Conservation (phyloP, 2,888 invertebrate species). For the Rhagophthalmus giganteus region DNA sequence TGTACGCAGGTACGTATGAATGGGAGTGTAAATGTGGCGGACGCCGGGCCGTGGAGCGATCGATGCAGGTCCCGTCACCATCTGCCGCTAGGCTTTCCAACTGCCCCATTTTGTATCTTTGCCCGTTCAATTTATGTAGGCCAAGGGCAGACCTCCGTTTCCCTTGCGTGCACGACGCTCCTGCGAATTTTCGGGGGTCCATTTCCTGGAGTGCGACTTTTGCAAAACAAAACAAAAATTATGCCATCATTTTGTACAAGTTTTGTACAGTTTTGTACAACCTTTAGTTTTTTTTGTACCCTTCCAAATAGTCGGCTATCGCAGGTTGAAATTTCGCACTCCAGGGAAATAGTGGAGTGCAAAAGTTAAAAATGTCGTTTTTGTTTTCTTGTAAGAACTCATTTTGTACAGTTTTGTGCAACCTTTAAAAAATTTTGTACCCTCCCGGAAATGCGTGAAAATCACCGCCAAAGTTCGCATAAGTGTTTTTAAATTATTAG, state of each 20-base stretch:
- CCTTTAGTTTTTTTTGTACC: too few species aligned
- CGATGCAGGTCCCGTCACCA: conserved; percentile 36
- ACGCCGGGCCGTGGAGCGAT: conserved; percentile 30
- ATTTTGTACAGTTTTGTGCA: too few species aligned
- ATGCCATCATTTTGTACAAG: not conserved
- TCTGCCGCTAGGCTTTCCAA: conserved; percentile 35
- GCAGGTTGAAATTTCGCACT: too few species aligned
- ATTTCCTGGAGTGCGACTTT: not conserved
- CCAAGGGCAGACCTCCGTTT: conserved; percentile 12
- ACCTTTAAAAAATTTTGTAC: too few species aligned
- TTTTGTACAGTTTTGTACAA: not conserved
- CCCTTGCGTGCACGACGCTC: not conserved
- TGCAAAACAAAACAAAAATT: not conserved
- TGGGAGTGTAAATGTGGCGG: conserved; percentile 18
- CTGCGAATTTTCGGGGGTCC: not conserved
- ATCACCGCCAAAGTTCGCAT: too few species aligned
- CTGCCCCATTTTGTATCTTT: conserved; percentile 28
- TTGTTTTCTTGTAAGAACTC: too few species aligned
- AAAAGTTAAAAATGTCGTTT: too few species aligned
- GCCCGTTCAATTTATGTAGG: conserved; percentile 21
- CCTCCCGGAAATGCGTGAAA: too few species aligned
- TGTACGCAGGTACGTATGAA: too few species aligned
- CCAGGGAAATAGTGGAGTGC: too few species aligned
- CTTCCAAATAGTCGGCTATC: too few species aligned
- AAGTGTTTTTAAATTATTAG: too few species aligned